phyloP scores from a whole-genome alignment of 2,797 vertebrate species.

The Protosalanx chinensis region DNA sequence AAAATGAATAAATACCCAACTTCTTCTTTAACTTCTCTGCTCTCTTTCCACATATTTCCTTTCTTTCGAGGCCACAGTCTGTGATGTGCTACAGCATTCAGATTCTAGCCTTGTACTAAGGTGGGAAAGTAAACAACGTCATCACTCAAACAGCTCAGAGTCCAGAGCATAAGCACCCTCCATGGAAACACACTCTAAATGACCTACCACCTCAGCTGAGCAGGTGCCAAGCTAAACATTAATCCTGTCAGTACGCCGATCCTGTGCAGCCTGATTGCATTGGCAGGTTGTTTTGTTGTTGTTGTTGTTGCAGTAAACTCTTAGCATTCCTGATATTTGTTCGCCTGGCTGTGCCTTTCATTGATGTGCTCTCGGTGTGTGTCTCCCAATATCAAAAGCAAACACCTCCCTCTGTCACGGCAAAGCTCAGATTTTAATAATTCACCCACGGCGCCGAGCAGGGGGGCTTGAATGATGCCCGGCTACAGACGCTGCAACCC shows the following conservation, averaged over 20 bases:
- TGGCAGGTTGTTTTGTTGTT: not conserved
- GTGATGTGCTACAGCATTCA: too few relatives aligned
- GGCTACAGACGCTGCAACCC: slow-evolving; percentile 35
- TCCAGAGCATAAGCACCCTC: too few relatives aligned
- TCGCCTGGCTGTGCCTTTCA: slow-evolving; percentile 18
- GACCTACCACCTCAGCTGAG: not conserved
- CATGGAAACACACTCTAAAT: not conserved
- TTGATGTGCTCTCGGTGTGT: slow-evolving; percentile 38
- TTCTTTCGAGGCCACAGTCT: too few relatives aligned
- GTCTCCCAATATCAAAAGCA: slow-evolving; percentile 39
- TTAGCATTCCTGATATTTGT: slow-evolving; percentile 17
- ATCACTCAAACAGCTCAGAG: too few relatives aligned
- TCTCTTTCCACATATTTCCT: too few relatives aligned
- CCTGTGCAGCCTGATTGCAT: not conserved
- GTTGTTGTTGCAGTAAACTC: slow-evolving; percentile 3
- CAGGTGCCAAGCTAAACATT: not conserved
- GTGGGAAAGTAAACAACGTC: too few relatives aligned
- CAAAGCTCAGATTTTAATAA: slow-evolving; percentile 54
- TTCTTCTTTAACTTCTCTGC: too few relatives aligned
- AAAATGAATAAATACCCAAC: too few relatives aligned
- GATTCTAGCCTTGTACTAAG: too few relatives aligned
- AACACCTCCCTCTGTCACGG: slow-evolving; percentile 36
- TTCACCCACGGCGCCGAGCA: slow-evolving; percentile 50
- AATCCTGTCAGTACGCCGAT: too few relatives aligned
- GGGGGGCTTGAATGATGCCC: slow-evolving; percentile 10